A percentile compares a stretch with the other conserved stretches of the same genome.
Conservation (phyloP, 2,113 vertebrate genomes). For the Dicerorhinus sumatrensis region DNA sequence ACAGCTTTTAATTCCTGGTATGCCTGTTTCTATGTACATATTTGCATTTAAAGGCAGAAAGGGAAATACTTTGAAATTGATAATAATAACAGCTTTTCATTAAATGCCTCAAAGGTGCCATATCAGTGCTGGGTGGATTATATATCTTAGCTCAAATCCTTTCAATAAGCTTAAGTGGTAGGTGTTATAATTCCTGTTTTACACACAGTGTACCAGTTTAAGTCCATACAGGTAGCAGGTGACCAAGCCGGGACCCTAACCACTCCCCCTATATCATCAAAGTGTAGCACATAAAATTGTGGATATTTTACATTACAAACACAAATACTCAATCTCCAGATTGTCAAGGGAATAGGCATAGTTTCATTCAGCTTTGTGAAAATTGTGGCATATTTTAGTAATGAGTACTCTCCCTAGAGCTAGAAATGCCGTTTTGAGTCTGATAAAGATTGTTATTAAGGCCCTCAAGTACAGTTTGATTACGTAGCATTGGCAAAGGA, state of each 20-base stretch:
- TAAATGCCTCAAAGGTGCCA: neutral
- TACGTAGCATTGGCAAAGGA: neutral
- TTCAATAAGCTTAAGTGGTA: constrained; percentile 30
- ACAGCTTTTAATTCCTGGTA: neutral
- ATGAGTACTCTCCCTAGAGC: neutral
- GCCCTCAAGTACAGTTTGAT: neutral
- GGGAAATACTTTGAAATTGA: neutral
- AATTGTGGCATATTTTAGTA: neutral
- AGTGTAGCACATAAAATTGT: neutral
- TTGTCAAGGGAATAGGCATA: neutral
- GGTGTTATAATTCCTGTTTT: constrained; percentile 20
- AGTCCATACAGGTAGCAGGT: neutral
- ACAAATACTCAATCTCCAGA: constrained; percentile 17
- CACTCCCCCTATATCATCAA: neutral
- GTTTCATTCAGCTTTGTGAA: constrained; percentile 28
- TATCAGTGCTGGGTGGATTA: neutral
- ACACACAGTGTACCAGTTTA: neutral
- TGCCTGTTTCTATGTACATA: neutral
- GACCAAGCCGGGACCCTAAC: neutral
- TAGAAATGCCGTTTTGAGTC: constrained; percentile 36
- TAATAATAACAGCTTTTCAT: constrained; percentile 15
- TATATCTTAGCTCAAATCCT: constrained; percentile 22
- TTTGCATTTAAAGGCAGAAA: neutral
- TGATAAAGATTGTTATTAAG: constrained; percentile 44
- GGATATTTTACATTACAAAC: neutral